phyloP scores from a whole-genome alignment of 2,888 invertebrate genomes.

The Oxytorus armatus region DNA sequence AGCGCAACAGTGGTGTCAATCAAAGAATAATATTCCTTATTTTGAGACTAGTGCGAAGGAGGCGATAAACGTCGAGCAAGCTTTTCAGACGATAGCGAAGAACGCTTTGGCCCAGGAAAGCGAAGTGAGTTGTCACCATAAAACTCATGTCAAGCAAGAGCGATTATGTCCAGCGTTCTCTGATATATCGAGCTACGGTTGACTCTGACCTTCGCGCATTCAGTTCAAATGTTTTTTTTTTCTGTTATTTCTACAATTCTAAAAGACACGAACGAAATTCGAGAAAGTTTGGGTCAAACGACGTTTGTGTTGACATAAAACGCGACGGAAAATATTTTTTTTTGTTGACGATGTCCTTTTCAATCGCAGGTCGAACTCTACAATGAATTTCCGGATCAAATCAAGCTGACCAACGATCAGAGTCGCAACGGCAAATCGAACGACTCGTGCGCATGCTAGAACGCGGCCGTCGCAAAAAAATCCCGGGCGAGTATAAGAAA shows the following conservation, averaged over 20 bases:
- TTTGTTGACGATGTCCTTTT: not conserved
- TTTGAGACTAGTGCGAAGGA: slow-evolving; percentile 99
- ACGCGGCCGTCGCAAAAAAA: slow-evolving; percentile 47
- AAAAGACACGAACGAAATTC: too few species aligned
- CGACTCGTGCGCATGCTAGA: slow-evolving; percentile 92
- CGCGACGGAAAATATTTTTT: not conserved
- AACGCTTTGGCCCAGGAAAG: slow-evolving; percentile 97
- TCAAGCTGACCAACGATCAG: slow-evolving; percentile 92
- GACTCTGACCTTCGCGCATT: too few species aligned
- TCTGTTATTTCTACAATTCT: too few species aligned
- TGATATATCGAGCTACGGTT: too few species aligned
- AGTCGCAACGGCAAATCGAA: slow-evolving; percentile 89
- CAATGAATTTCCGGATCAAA: slow-evolving; percentile 99
- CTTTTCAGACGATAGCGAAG: slow-evolving; percentile 99
- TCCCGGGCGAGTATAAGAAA: slow-evolving; percentile 72
- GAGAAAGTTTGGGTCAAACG: not conserved
- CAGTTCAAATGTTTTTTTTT: too few species aligned
- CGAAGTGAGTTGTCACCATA: slow-evolving; percentile 86
- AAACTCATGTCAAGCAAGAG: too few species aligned
- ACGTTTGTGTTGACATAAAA: too few species aligned
- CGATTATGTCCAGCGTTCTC: too few species aligned
- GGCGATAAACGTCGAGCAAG: slow-evolving; percentile 99
- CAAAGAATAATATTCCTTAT: slow-evolving; percentile 99
- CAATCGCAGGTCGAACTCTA: slow-evolving; percentile 91
- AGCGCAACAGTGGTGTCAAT: slow-evolving; percentile 99